Evolutionary conservation across 2,113 vertebrate species (phyloP).

Genomic region (Callocephalon fimbriatum): DNA sequence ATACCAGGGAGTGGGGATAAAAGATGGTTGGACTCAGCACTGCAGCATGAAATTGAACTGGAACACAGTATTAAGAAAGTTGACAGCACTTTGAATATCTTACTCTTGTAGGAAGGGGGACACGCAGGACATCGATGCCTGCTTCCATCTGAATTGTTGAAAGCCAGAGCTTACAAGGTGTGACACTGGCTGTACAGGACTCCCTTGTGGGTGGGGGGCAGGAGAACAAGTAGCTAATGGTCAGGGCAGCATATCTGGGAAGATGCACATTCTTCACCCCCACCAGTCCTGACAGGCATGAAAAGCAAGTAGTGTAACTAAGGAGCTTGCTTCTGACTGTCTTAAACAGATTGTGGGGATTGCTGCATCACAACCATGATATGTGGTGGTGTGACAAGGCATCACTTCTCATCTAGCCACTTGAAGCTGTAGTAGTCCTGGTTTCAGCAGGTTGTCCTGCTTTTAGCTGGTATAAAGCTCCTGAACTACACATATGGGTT

Average conservation of each 20-base stretch:
- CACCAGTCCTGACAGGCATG: not conserved
- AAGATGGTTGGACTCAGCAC: not conserved
- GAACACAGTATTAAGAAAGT: not conserved
- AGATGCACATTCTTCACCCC: not conserved
- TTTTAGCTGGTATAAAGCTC: not conserved
- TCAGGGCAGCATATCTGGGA: not conserved
- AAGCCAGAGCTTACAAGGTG: not conserved
- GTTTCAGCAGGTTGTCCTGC: not conserved
- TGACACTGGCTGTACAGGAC: not conserved
- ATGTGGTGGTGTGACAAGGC: not conserved
- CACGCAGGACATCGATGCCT: not conserved
- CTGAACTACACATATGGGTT: not conserved
- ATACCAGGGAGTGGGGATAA: constrained; percentile 18
- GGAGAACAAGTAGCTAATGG: not conserved
- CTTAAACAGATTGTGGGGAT: not conserved
- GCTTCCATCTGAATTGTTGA: not conserved
- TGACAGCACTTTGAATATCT: constrained; percentile 51
- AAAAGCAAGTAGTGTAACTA: not conserved
- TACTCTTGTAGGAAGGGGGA: not conserved
- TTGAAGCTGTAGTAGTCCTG: not conserved
- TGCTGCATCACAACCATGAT: not conserved
- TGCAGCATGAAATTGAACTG: constrained; percentile 55
- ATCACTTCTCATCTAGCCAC: not conserved
- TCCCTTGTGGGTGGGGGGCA: not conserved
- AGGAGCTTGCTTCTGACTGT: not conserved